These are phyloP conservation scores for Xenopus tropicalis DNA, from an alignment of 2,113 vertebrate species.

Conservation along the genomic window DNA sequence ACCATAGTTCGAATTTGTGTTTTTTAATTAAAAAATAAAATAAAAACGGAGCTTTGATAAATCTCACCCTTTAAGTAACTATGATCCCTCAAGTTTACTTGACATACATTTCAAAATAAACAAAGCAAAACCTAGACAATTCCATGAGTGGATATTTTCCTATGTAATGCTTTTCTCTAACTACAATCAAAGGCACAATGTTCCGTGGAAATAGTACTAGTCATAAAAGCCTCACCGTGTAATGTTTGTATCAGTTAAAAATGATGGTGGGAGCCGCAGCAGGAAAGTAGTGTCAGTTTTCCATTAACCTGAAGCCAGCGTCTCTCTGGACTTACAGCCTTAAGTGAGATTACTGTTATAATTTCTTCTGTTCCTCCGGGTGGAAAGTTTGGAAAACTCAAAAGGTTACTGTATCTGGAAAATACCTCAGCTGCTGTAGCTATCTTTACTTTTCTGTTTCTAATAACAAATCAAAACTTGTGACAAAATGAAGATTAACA, in stretches of 20 bases:
- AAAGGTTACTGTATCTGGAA: slow-evolving; percentile 60
- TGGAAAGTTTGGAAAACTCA: slow-evolving; percentile 57
- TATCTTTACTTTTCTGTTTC: slow-evolving; percentile 62
- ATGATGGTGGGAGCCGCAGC: slow-evolving; percentile 49
- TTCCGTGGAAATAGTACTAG: slow-evolving; percentile 45
- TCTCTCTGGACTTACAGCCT: slow-evolving; percentile 53
- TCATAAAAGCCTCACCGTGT: slow-evolving; percentile 49
- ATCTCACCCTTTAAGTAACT: no score
- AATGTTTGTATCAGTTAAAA: slow-evolving; percentile 52
- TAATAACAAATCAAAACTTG: slow-evolving; percentile 55
- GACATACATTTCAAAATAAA: no score
- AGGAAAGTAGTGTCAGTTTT: slow-evolving; percentile 58
- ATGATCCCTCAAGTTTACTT: no score
- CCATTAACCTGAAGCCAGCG: slow-evolving; percentile 63
- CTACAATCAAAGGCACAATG: not conserved
- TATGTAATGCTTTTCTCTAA: not conserved
- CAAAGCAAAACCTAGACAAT: no score
- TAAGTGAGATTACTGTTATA: slow-evolving; percentile 60
- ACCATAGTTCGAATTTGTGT: no score
- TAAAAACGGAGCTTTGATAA: no score
- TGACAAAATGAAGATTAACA: slow-evolving; percentile 48
- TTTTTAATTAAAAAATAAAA: no score
- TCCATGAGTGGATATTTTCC: no score
- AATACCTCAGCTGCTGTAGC: slow-evolving; percentile 48
- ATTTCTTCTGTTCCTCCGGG: slow-evolving; percentile 59